Base-by-base conservation (phyloP, 2,113 vertebrate genomes). In the Rutilus rutilus region DNA sequence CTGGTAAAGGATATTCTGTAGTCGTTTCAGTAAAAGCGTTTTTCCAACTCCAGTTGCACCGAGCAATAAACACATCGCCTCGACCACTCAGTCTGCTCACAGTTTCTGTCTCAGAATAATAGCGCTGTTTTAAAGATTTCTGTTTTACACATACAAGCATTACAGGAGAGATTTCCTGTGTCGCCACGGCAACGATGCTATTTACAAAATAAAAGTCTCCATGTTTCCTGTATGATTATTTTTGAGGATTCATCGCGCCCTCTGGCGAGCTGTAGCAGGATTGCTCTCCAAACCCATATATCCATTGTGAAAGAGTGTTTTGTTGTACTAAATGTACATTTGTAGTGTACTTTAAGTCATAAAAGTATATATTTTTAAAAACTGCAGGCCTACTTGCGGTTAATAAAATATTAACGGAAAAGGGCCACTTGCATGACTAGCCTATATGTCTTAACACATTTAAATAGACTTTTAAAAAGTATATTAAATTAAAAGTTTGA, bases 21-120 rank as follows among this genome's bases (percentile, higher is more conserved):
- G 92, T 19, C 97, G 95, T 89, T 97, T 97, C 4, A 96, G 89
- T 25, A 99, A 85, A 21, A 98, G 86, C 1, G 97, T 97, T 91
- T 99, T 99, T 0, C 97, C 97, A 1, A 96, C 96, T 1, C 96
- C 96, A 0, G 97, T 90, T 0, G 95, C 90, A 4, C 97, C 97
- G 0, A 99, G 92, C 82, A 99, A 90, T 50, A 99, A 93, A 89
- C 95, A 96, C 90, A 93, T 95, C 12, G 0, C 30, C 2, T 7
- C 54, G 21, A 57, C 1, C 42, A 9, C 39, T 75, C 21, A 6
- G 11, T 27, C 30, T 11, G 76, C 52, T 54, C 6, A 57, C 21
- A 42, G 11, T n/a, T 2, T 23, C n/a, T 52, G 11, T 0, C n/a
- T 23, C 33, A 36, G n/a, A 8, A 62, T 23, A 92, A 39, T 15